Base-by-base conservation (phyloP, 2,888 invertebrate genomes). In the Hemicrepidius hirtus region DNA sequence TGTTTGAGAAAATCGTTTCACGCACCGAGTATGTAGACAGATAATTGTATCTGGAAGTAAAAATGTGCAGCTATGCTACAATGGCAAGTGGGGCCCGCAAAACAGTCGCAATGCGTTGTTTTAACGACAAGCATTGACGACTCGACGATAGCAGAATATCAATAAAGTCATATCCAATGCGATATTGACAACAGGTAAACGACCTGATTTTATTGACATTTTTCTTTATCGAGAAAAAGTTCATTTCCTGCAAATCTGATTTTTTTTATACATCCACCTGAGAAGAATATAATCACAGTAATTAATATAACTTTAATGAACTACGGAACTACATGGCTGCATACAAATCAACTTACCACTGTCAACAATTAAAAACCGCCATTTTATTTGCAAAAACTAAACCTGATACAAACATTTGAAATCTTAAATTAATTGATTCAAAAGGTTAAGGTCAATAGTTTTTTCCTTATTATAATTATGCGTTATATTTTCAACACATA, bases 31-130 rank as follows among this genome's bases (percentile, higher is more conserved):
- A 79, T 80, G 80, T 81, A 80, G 80, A 80, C 81, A 72, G 80
- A 80, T 81, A 81, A 81, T 81, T 82, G 78, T 78, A 80, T 76
- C 79, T 80, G 78, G 77, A 79, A 77, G 80, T 80, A 82, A 81
- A 82, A 81, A 82, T 82, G 80, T 77, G 77, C 78, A 80, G 79
- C 78, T 79, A 82, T 82, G 79, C 77, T 77, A 78, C 80, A 80
- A 81, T 77, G 79, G 80, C 80, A 75, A 80, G 49, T 68, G 75
- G 74, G 71, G 71, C 73, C 75, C 71, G 78, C 77, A 77, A 78
- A 80, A 78, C 76, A 77, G 76, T 78, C 76, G 79, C 79, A 78
- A 76, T 77, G 76, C 75, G 69, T 76, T 71, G 76, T 77, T 78
- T 77, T 79, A 80, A 79, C 79, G 80, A 80, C 79, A 79, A 76